Evolutionary conservation across 2,113 vertebrate species (phyloP).

Genomic region (Corydoras sp.): DNA sequence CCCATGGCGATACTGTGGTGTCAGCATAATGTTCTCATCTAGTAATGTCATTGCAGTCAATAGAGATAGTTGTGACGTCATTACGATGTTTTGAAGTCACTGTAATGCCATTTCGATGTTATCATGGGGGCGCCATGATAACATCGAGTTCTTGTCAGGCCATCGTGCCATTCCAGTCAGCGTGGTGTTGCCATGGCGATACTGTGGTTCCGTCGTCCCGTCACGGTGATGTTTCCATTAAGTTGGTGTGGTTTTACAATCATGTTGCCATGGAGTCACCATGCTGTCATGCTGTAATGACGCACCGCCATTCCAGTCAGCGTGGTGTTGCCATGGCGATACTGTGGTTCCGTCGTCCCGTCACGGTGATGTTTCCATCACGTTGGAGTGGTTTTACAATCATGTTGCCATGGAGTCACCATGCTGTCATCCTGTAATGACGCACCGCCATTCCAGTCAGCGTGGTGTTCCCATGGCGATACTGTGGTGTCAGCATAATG

Average conservation of each 20-base stretch:
- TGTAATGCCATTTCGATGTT: not conserved
- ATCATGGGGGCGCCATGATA: not conserved
- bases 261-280: not conserved
- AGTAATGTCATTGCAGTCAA: not conserved
- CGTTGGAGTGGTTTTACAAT: not conserved
- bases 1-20: conserved; percentile 40
- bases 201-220: not conserved
- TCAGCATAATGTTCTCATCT: conserved; percentile 3
- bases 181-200: conserved; percentile 43
- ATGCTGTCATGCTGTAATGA: not conserved
- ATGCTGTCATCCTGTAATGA: not conserved
- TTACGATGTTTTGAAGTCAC: not conserved
- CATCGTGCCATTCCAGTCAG: no score
- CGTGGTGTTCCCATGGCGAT: conserved; percentile 43
- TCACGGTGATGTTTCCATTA: not conserved
- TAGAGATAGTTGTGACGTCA: not conserved
- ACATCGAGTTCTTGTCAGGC: no score
- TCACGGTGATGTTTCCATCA: not conserved
- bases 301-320: not conserved
- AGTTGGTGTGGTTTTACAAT: not conserved
- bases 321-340: conserved; percentile 43
- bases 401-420: not conserved
- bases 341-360: no score
- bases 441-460: not conserved
- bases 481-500: not conserved